phyloP scores from a whole-genome alignment of 2,888 invertebrate species.

The Lithodes maja region DNA sequence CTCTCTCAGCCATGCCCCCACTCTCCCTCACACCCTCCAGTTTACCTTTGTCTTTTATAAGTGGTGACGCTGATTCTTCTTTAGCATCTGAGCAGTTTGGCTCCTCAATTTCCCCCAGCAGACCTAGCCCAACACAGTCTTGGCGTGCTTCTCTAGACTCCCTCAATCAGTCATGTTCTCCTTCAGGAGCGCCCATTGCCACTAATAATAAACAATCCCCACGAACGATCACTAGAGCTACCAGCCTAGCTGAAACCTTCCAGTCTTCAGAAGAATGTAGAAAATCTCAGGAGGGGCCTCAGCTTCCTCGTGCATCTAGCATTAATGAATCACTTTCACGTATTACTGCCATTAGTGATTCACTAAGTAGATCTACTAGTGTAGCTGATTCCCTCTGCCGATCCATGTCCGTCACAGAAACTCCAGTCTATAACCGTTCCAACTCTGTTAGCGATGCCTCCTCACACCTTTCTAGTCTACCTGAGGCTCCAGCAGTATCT shows the following conservation, averaged over 20 bases:
- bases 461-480: conserved; percentile 30
- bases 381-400: conserved; percentile 62
- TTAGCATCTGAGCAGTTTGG: conserved; percentile 45
- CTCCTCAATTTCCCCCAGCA: conserved; percentile 55
- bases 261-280: conserved; percentile 43
- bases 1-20: conserved; percentile 55
- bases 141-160: conserved; percentile 62
- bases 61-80: conserved; percentile 57
- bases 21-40: conserved; percentile 36
- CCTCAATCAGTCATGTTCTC: conserved; percentile 50
- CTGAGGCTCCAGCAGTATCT: conserved; percentile 24
- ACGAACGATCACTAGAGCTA: conserved; percentile 55
- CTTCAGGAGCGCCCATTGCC: conserved; percentile 65
- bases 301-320: conserved; percentile 58
- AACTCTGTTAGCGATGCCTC: conserved; percentile 25
- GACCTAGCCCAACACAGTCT: conserved; percentile 63
- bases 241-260: conserved; percentile 54
- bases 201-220: conserved; percentile 56
- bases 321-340: conserved; percentile 58
- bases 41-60: conserved; percentile 49
- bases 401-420: conserved; percentile 49
- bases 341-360: conserved; percentile 51
- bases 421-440: conserved; percentile 22
- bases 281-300: conserved; percentile 44
- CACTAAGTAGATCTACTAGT: conserved; percentile 64